phyloP scores from a whole-genome alignment of 2,797 vertebrate species.

The Halcyon smyrnensis region DNA sequence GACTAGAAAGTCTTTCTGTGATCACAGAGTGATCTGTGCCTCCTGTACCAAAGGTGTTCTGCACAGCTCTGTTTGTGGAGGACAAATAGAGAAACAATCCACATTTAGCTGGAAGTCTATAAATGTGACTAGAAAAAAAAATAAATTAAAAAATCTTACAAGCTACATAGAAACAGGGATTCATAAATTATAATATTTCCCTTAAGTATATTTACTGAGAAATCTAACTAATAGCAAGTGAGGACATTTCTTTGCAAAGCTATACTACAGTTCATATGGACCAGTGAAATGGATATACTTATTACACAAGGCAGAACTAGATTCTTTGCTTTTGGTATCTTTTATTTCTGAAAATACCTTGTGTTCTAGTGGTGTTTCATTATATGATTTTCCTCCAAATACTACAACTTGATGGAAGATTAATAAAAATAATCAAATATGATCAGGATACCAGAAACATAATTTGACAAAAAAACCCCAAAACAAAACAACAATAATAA shows the following conservation, averaged over 20 bases:
- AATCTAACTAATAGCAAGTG: not conserved
- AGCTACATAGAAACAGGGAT: not conserved
- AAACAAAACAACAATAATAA: not conserved
- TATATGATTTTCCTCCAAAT: not conserved
- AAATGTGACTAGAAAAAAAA: not conserved
- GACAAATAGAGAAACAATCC: not conserved
- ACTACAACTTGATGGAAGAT: not conserved
- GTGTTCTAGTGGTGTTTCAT: not conserved
- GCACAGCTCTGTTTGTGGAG: not conserved
- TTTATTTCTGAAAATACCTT: not conserved
- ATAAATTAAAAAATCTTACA: not conserved
- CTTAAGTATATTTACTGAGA: not conserved
- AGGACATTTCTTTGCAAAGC: not conserved
- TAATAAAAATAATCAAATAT: not conserved
- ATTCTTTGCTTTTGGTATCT: not conserved
- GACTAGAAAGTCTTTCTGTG: rapidly evolving
- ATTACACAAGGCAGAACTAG: not conserved
- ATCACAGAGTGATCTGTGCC: not conserved
- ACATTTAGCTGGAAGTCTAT: not conserved
- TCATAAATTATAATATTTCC: not conserved
- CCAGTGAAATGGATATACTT: not conserved
- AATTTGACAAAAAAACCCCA: not conserved
- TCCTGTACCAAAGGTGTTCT: not conserved
- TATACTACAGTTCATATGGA: not conserved
- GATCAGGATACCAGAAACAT: not conserved